Evolutionary conservation across 2,113 vertebrate species (phyloP), one percentile per base, ranked within the genome.

Genomic region (Neopipo cinnamomea): DNA sequence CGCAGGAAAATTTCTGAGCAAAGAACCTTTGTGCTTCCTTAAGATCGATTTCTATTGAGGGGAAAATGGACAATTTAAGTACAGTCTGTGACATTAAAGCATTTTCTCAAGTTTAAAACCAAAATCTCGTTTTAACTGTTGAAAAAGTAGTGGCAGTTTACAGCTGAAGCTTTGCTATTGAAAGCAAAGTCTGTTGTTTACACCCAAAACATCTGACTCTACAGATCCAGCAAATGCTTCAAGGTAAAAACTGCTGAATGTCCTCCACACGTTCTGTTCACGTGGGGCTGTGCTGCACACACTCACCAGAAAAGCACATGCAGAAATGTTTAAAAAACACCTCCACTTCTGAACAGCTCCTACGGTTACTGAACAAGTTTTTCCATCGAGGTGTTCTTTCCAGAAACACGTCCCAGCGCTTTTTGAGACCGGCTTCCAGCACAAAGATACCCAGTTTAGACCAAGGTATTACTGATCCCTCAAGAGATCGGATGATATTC

Each of bases 21-120:
- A 99, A 99, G 98, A 99, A 99, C 88, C 99, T 98, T 98, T 99
- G 99, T 98, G 99, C 99, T 98, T 99, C 99, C 98, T 99, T 99
- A 78, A 99, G 99, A 52, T 99, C 99, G 8, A 99, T 99, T 98
- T 99, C 99, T 99, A 97, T 90, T 68, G 11, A 88, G 1, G 39
- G 65, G 41, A 95, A 96, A 95, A 89, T 0, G 4, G 22, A 35
- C 33, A 65, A 39, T 56, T 91, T 27, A 33, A 95, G 70, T 4
- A 63, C 28, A 47, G 30, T 3, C 70, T 42, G 12, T 81, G 39
- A 25, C 41, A 59, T 12, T 33, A 2, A 67, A 39, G 18, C 20
- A 66, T 62, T 11, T 93, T 35, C 31, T 75, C 33, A n/a, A 42
- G 68, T 49, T 75, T 72, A 56, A 91, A 90, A 18, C 21, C 28